Conservation (phyloP, 2,888 invertebrate genomes). For the Spilarctia lutea region DNA sequence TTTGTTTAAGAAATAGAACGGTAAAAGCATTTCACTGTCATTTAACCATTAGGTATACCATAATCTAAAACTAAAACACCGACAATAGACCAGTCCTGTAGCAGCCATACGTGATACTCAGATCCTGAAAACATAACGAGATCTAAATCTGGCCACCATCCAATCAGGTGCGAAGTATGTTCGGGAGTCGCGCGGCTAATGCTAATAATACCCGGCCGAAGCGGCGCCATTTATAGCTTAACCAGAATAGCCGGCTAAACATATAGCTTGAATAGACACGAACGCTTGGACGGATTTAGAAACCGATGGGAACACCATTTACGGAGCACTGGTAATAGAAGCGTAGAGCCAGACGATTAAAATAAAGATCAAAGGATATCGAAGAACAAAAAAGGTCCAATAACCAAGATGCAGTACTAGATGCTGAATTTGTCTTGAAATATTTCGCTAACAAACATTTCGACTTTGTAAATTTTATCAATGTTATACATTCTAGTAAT, state of each 20-base stretch:
- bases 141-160: constrained; percentile 73
- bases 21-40: not conserved
- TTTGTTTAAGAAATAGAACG: not conserved
- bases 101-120: constrained; percentile 50
- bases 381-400: not conserved
- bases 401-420: not conserved
- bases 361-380: constrained; percentile 32
- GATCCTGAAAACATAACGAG: constrained; percentile 62
- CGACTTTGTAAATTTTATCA: not conserved
- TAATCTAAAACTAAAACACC: constrained; percentile 8
- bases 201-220: constrained; percentile 77
- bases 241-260: constrained; percentile 76
- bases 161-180: constrained; percentile 81
- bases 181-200: constrained; percentile 72
- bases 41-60: not conserved
- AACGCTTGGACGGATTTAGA: constrained; percentile 60
- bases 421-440: not conserved
- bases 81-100: constrained; percentile 39
- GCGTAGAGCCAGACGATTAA: constrained; percentile 29
- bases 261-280: constrained; percentile 66
- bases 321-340: constrained; percentile 52
- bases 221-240: constrained; percentile 76
- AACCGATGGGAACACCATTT: constrained; percentile 59
- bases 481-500: not conserved
- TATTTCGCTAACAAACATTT: not conserved